A percentile compares a stretch with the other conserved stretches of the same genome.
These are phyloP conservation scores for Amphimallon solstitiale DNA, from an alignment of 2,888 invertebrate species.

Conservation along the genomic window DNA sequence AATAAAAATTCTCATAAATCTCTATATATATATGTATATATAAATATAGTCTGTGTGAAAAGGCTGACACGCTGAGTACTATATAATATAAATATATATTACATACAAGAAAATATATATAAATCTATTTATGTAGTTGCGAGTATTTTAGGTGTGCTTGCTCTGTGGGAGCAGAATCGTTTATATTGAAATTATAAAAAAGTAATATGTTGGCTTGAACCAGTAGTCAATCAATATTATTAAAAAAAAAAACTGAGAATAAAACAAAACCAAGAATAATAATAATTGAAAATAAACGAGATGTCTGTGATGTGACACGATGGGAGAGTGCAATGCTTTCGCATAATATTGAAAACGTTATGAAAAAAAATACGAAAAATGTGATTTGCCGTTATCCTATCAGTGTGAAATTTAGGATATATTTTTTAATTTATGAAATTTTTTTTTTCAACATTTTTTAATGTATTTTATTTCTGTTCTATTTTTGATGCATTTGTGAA, in stretches of 20 bases:
- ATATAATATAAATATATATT: constrained; percentile 16
- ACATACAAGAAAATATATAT: constrained; percentile 18
- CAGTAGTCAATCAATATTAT: constrained; percentile 25
- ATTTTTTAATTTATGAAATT: constrained; percentile 21
- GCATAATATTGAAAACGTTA: background rate
- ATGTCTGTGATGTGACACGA: constrained; percentile 62
- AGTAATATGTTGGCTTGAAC: constrained; percentile 36
- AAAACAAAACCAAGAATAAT: constrained; percentile 2
- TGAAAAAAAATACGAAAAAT: constrained; percentile 51
- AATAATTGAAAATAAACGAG: constrained; percentile 49
- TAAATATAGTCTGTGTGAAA: constrained; percentile 29
- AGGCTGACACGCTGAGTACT: constrained; percentile 13
- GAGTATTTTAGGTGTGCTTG: constrained; percentile 55
- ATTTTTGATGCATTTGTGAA: constrained; percentile 54
- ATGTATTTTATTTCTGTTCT: constrained; percentile 57
- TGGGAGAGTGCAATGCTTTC: constrained; percentile 64
- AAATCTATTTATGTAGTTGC: constrained; percentile 44
- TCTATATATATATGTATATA: constrained; percentile 12
- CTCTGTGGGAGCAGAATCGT: constrained; percentile 43
- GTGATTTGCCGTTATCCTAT: constrained; percentile 62
- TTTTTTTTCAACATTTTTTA: constrained; percentile 53
- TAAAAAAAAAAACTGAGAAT: background rate
- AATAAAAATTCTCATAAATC: constrained; percentile 15
- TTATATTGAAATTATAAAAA: constrained; percentile 34
- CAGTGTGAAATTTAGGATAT: constrained; percentile 57